phyloP scores from a whole-genome alignment of 2,888 invertebrate species.

The Hololepta plana region DNA sequence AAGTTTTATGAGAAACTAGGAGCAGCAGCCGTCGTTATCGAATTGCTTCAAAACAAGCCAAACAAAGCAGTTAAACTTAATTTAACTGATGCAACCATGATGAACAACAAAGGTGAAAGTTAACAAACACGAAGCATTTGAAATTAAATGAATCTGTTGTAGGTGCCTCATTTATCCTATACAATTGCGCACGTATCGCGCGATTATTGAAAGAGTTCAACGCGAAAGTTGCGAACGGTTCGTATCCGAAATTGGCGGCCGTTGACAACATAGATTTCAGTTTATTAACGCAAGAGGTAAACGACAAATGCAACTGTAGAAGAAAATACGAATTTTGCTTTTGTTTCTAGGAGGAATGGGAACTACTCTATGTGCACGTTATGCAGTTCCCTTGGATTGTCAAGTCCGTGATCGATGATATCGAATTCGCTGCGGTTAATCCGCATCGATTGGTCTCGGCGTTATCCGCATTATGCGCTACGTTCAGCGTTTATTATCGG shows the following conservation, averaged over 20 bases:
- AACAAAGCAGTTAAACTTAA: slow-evolving; percentile 38
- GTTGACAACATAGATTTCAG: slow-evolving; percentile 41
- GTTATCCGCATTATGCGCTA: background rate
- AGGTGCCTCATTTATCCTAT: slow-evolving; percentile 60
- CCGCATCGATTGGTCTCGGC: background rate
- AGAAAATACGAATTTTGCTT: slow-evolving; percentile 10
- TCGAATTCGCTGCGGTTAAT: background rate
- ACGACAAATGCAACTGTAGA: slow-evolving; percentile 1
- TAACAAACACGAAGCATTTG: slow-evolving; percentile 7
- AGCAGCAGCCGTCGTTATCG: slow-evolving; percentile 45
- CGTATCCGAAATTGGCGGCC: slow-evolving; percentile 39
- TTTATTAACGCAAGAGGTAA: slow-evolving; percentile 45
- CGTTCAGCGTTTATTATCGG: slow-evolving; percentile 1
- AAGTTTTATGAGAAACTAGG: slow-evolving; percentile 41
- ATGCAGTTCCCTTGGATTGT: slow-evolving; percentile 1
- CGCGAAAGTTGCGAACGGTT: slow-evolving; percentile 32
- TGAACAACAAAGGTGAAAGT: slow-evolving; percentile 34
- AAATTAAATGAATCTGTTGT: slow-evolving; percentile 8
- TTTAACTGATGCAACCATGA: slow-evolving; percentile 25
- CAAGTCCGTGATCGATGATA: background rate
- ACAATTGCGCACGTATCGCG: slow-evolving; percentile 56
- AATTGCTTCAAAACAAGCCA: slow-evolving; percentile 48
- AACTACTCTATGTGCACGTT: slow-evolving; percentile 40
- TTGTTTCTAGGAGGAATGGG: slow-evolving; percentile 57
- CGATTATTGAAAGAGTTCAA: slow-evolving; percentile 45